Evolutionary conservation across 2,888 invertebrate species (phyloP), one percentile per base, ranked within the genome.

Genomic region (Zootermopsis nevadensis): DNA sequence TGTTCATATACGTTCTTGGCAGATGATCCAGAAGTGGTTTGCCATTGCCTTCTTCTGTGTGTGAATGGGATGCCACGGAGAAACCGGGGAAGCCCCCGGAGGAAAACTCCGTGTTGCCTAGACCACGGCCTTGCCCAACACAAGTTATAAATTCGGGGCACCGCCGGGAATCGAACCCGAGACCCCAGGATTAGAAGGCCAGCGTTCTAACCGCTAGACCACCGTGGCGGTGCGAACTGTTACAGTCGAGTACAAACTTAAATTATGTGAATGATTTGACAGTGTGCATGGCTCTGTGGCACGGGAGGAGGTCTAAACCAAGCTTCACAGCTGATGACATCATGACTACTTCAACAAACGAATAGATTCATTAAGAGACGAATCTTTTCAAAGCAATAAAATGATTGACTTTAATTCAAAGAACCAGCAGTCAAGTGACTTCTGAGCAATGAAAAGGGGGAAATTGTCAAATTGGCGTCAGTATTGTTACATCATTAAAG

Each of bases 301-400:
- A 24, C 77, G 55, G 77, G 38, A 30, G 55, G 77, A 31, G 77
- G 77, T 77, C 77, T 48, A 33, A n/a, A 53, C 15, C 48, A 48
- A 53, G 55, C 48, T 24, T 77, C 33, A 15, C 53, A 53, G 55
- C 33, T 77, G 77, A 77, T 77, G 77, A 77, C 77, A 55, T 55
- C 77, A 77, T 33, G 33, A 33, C 48, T 77, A 48, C 77, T 77
- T 77, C 77, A 77, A 35, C 31, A 48, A 55, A 66, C 79, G 79
- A 79, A 79, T 79, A 79, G 79, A 79, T 79, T 79, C 79, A 79
- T 79, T 79, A 79, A 31, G 55, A 66, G 79, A 66, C 76, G 79
- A 79, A 35, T n/a, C 31, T 35, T 66, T 66, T 79, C 79, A 79
- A 79, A 79, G 79, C 35, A 27, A 79, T 66, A 66, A 66, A 79